Conservation (phyloP, 2,113 vertebrate species). For the Taurulus bubalis region DNA sequence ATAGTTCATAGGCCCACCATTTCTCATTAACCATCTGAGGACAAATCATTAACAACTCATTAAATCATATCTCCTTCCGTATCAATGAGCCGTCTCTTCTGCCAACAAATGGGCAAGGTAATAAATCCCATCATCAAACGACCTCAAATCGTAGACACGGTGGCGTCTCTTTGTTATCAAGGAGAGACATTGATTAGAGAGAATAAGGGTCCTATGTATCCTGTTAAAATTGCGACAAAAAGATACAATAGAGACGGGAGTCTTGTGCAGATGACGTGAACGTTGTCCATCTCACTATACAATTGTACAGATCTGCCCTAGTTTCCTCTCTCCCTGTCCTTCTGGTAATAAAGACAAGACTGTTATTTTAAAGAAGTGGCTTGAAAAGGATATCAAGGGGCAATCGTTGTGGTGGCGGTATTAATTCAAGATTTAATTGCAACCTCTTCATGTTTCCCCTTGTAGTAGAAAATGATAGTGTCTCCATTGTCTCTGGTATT, state of each 20-base stretch:
- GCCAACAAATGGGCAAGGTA: slow-evolving; percentile 70
- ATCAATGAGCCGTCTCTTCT: slow-evolving; percentile 61
- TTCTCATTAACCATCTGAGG: slow-evolving; percentile 77
- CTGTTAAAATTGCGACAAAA: slow-evolving; percentile 57
- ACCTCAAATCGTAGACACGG: slow-evolving; percentile 53
- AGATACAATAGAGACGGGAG: slow-evolving; percentile 17
- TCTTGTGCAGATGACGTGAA: slow-evolving; percentile 25
- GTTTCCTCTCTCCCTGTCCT: slow-evolving; percentile 6
- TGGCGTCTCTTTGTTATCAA: slow-evolving; percentile 54
- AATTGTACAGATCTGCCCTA: slow-evolving; percentile 7
- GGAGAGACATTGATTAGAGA: slow-evolving; percentile 53
- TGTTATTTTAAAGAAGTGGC: slow-evolving; percentile 36
- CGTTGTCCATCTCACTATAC: slow-evolving; percentile 22
- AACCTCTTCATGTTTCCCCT: slow-evolving; percentile 44
- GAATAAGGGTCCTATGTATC: slow-evolving; percentile 24
- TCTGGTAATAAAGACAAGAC: neutral
- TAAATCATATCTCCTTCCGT: slow-evolving; percentile 79
- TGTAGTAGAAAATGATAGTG: slow-evolving; percentile 27
- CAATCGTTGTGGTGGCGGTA: slow-evolving; percentile 34
- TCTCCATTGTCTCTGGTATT: slow-evolving; percentile 55
- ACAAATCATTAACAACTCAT: slow-evolving; percentile 80
- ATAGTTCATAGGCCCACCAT: slow-evolving; percentile 66
- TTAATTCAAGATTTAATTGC: slow-evolving; percentile 62
- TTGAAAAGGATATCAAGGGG: slow-evolving; percentile 50
- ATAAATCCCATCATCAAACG: slow-evolving; percentile 82